Base-by-base conservation (phyloP, 2,888 invertebrate species). In the Phengaris alcon region DNA sequence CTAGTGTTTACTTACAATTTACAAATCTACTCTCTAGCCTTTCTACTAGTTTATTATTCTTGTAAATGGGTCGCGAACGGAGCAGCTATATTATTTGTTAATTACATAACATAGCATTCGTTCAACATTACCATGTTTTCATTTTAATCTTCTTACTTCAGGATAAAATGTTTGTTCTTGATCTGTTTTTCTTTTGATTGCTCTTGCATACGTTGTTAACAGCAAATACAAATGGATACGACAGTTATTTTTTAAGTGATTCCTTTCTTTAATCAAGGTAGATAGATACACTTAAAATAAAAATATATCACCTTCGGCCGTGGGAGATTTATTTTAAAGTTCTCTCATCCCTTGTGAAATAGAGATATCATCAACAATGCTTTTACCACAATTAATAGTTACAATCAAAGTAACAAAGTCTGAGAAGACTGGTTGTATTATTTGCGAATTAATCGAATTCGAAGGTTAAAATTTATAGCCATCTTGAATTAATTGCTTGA, bases 351-450 rank as follows among this genome's bases (percentile, higher is more conserved):
- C 84, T 85, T 86, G 85, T 87, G 87, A 86, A 90, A 92, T 90
- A 84, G 75, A 79, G 86, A 81, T 83, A 82, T 84, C 84, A 86
- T 88, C 89, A 88, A 90, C 88, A 88, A 87, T 88, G 84, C 83
- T 86, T 83, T 52, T 72, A 15, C 82, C 83, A 87, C 90, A 89
- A 90, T 91, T 90, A 90, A 89, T 87, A 84, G 86, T 83, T 83
- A 83, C 85, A 83, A 87, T 87, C 86, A 86, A 84, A 84, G 79
- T 78, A 88, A 91, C 90, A 91, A 91, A 88, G 89, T 88, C 90
- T 90, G 90, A 89, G 90, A 90, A 87, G 87, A 86, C 88, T 88
- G 84, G 87, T 70, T 15, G 51, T 70, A 22, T 51, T 51, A 48
- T 69, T 51, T 51, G 15, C 52, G 72, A 35, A 72, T 54, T 35